Evolutionary conservation across 2,797 vertebrate species (phyloP).

Genomic region (Sebastolobus altivelis): DNA sequence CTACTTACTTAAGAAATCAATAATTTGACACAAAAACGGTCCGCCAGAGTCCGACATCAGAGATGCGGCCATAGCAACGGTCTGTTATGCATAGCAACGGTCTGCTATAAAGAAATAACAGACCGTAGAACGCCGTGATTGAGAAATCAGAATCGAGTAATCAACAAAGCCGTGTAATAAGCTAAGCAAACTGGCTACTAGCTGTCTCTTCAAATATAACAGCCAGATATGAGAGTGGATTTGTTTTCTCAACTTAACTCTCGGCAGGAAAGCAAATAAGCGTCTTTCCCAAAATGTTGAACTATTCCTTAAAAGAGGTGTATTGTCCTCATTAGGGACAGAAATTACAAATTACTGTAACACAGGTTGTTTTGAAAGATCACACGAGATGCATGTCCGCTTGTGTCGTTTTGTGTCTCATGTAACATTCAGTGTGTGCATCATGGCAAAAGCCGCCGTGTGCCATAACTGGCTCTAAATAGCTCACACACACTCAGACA

Average conservation of each 20-base stretch:
- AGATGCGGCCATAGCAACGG: too few relatives aligned
- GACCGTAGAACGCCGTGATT: too few relatives aligned
- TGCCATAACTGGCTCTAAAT: conserved; percentile 37
- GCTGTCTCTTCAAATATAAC: not conserved
- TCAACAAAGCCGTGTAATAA: not conserved
- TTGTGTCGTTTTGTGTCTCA: conserved; percentile 59
- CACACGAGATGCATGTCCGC: conserved; percentile 29
- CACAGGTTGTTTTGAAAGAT: not conserved
- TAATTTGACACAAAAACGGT: too few relatives aligned
- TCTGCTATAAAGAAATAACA: too few relatives aligned
- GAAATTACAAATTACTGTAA: not conserved
- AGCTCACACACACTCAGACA: conserved; percentile 11
- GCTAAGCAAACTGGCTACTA: not conserved
- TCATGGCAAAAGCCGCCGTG: conserved; percentile 45
- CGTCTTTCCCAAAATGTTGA: not conserved
- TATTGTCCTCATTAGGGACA: not conserved
- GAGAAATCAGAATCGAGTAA: too few relatives aligned
- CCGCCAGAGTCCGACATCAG: too few relatives aligned
- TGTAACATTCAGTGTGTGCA: conserved; percentile 59
- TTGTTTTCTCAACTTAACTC: not conserved
- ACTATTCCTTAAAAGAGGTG: not conserved
- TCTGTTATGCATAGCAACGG: too few relatives aligned
- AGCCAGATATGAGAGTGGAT: not conserved
- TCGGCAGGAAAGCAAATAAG: not conserved
- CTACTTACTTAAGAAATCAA: too few relatives aligned